Conservation (phyloP, 2,888 invertebrate genomes). For the Brachynemurus nebulosus region DNA sequence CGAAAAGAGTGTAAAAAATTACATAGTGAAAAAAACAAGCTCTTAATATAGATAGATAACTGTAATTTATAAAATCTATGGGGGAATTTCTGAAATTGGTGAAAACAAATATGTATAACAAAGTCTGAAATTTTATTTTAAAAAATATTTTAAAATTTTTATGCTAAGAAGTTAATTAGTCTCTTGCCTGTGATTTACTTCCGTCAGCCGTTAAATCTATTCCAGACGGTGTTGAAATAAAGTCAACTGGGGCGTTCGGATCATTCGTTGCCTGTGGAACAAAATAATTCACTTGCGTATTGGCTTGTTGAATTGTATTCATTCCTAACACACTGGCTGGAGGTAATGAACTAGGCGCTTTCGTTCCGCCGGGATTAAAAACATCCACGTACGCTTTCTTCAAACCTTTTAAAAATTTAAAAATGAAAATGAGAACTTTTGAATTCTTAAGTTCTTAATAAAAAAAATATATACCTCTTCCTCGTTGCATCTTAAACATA, state of each 20-base stretch:
- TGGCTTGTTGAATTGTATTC: constrained; percentile 20
- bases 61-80: too few species aligned
- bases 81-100: too few species aligned
- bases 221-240: constrained; percentile 33
- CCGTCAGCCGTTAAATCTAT: neutral
- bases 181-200: neutral
- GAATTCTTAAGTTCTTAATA: neutral
- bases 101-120: too few species aligned
- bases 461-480: constrained; percentile 47
- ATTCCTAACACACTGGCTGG: constrained; percentile 17
- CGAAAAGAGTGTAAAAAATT: too few species aligned
- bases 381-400: constrained; percentile 84
- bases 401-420: constrained; percentile 39
- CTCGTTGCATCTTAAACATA: constrained; percentile 67
- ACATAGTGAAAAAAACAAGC: too few species aligned
- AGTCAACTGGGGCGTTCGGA: constrained; percentile 41
- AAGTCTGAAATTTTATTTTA: too few species aligned
- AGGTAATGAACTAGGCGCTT: constrained; percentile 24
- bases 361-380: constrained; percentile 57
- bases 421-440: neutral
- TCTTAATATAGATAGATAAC: too few species aligned
- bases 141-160: too few species aligned
- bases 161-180: neutral
- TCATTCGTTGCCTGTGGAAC: constrained; percentile 40
- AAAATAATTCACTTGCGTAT: constrained; percentile 37